Evolutionary conservation across 2,113 vertebrate species (phyloP).

Genomic region (Prietella phreatophila): DNA sequence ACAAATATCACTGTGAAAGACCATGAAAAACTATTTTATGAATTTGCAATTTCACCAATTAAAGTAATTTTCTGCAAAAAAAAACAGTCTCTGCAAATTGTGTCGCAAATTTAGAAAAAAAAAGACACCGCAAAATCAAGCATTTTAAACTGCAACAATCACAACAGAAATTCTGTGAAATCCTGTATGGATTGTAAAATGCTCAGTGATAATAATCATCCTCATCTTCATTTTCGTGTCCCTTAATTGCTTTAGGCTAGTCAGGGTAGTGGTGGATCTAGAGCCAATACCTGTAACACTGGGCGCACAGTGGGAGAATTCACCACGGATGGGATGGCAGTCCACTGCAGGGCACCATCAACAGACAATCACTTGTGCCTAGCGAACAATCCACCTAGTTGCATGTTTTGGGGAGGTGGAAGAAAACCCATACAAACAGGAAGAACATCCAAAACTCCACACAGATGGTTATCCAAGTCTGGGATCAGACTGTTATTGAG

Average conservation of each 20-base stretch:
- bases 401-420: neutral
- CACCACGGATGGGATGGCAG: neutral
- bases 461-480: neutral
- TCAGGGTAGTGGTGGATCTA: neutral
- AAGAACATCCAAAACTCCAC: neutral
- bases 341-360: neutral
- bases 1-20: too few relatives aligned
- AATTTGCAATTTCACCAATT: too few relatives aligned
- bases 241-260: neutral
- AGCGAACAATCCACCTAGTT: neutral
- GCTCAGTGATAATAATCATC: neutral
- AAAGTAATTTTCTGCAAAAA: too few relatives aligned
- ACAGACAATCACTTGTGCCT: neutral
- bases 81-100: too few relatives aligned
- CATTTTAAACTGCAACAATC: too few relatives aligned
- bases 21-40: too few relatives aligned
- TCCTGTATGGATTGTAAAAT: neutral
- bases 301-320: neutral
- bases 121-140: too few relatives aligned
- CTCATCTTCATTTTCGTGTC: neutral
- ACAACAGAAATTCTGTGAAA: too few relatives aligned
- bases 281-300: neutral
- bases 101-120: too few relatives aligned
- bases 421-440: neutral
- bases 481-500: neutral